Conservation (phyloP, 2,888 invertebrate genomes). For the Heliothis peltigera region DNA sequence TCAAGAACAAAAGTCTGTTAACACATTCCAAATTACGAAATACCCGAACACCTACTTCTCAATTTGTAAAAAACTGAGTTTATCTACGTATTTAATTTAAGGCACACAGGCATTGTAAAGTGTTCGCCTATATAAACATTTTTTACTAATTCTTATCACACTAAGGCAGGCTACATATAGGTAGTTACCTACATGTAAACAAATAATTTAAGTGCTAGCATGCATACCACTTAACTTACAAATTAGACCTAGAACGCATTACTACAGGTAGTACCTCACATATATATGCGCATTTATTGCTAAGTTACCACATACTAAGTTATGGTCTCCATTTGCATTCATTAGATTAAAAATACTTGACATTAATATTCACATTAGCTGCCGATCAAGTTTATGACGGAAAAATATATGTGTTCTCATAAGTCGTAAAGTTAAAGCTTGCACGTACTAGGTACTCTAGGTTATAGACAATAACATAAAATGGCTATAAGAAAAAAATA, state of each 20-base stretch:
- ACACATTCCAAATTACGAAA: too few relatives aligned
- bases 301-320: not conserved
- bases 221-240: slow-evolving; percentile 7
- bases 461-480: too few relatives aligned
- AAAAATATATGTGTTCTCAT: not conserved
- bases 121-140: too few relatives aligned
- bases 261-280: not conserved
- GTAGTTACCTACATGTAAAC: not conserved
- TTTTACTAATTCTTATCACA: too few relatives aligned
- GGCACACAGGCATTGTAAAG: too few relatives aligned
- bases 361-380: not conserved
- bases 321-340: slow-evolving; percentile 1
- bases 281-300: not conserved
- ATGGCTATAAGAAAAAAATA: too few relatives aligned
- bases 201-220: not conserved
- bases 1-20: too few relatives aligned
- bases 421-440: not conserved
- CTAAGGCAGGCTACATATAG: too few relatives aligned
- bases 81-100: too few relatives aligned
- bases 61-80: too few relatives aligned
- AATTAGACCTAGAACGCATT: slow-evolving; percentile 4
- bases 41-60: too few relatives aligned
- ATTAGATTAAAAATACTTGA: not conserved
- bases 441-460: not conserved
- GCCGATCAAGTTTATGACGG: not conserved